Conservation (phyloP, 2,797 vertebrate genomes). For the Coreius guichenoti region DNA sequence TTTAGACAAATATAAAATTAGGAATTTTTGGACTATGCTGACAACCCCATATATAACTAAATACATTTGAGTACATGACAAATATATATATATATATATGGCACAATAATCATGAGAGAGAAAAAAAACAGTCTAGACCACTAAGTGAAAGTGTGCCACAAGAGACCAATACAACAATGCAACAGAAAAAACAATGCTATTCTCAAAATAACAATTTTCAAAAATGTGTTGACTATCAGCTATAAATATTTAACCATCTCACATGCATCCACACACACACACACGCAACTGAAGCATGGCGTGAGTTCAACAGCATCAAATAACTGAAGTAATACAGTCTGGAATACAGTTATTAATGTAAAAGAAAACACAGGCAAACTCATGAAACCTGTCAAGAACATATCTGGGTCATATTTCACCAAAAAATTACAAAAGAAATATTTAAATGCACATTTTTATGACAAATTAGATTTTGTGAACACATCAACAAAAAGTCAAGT, state of each 20-base stretch:
- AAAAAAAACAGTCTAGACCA: not conserved
- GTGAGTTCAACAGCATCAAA: constrained; percentile 19
- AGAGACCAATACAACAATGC: constrained; percentile 16
- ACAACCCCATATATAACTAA: constrained; percentile 28
- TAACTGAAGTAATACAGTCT: constrained; percentile 24
- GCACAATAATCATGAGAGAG: constrained; percentile 18
- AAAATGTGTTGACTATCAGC: constrained; percentile 11
- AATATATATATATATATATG: constrained; percentile 22
- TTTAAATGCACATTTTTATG: not conserved
- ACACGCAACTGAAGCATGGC: not conserved
- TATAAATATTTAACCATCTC: constrained; percentile 22
- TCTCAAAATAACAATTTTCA: constrained; percentile 26
- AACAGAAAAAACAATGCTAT: not conserved
- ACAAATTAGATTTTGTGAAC: not conserved
- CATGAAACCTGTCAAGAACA: not conserved
- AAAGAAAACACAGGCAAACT: constrained; percentile 12
- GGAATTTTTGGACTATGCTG: not conserved
- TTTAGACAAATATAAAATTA: constrained; percentile 5
- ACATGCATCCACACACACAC: constrained; percentile 18
- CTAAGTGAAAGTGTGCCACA: constrained; percentile 15
- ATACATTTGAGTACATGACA: constrained; percentile 2
- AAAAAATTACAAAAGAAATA: not conserved
- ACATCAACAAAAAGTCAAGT: not conserved
- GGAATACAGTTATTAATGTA: not conserved
- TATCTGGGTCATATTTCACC: constrained; percentile 13